phyloP scores from a whole-genome alignment of 1,140 invertebrate genomes.

The Caenorhabditis brenneri region DNA sequence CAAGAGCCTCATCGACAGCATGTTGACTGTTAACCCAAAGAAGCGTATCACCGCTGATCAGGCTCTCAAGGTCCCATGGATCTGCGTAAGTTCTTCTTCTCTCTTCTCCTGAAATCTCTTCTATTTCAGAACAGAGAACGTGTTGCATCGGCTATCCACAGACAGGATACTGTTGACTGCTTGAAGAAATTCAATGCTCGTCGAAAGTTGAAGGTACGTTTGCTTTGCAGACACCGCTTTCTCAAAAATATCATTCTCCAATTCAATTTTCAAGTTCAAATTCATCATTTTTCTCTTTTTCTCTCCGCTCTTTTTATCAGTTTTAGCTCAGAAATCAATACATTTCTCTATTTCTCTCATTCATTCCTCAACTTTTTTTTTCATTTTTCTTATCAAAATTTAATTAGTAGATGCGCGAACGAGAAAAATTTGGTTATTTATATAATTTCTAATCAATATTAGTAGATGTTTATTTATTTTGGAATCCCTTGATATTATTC shows the following conservation, averaged over 20 bases:
- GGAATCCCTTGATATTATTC: too few relatives aligned
- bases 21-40: slow-evolving; percentile 96
- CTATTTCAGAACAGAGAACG: slow-evolving; percentile 94
- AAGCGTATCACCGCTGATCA: slow-evolving; percentile 97
- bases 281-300: background rate
- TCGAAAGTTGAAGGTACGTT: slow-evolving; percentile 90
- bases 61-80: slow-evolving; percentile 98
- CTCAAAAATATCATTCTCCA: background rate
- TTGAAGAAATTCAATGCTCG: slow-evolving; percentile 99
- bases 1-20: slow-evolving; percentile 99
- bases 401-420: background rate
- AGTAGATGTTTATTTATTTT: background rate
- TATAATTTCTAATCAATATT: slow-evolving; percentile 3
- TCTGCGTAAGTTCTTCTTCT: slow-evolving; percentile 81
- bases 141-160: slow-evolving; percentile 95
- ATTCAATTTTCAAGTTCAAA: too few relatives aligned
- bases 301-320: background rate
- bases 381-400: background rate
- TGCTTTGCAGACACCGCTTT: background rate
- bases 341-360: background rate
- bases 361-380: background rate
- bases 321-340: background rate
- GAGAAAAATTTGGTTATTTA: slow-evolving; percentile 1
- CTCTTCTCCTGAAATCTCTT: background rate
- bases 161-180: slow-evolving; percentile 99